Conservation (phyloP, 2,888 invertebrate genomes). For the Agrochola lota region DNA sequence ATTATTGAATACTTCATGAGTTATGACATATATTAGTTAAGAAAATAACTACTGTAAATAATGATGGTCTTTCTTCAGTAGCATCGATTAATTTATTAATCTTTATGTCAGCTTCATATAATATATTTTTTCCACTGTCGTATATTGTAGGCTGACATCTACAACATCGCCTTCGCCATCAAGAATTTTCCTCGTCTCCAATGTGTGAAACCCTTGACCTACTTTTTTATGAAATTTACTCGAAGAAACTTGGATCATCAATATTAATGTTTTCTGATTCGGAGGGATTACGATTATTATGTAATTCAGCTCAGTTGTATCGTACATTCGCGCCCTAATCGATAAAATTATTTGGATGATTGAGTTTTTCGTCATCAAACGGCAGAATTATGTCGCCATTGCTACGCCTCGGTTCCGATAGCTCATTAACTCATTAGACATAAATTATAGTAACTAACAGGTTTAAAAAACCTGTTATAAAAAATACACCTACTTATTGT, state of each 20-base stretch:
- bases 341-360: conserved; percentile 10
- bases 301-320: conserved; percentile 13
- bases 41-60: background rate
- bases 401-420: background rate
- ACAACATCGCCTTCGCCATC: conserved; percentile 29
- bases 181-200: conserved; percentile 55
- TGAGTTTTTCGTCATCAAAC: conserved; percentile 1
- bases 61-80: conserved; percentile 1
- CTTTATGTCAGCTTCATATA: background rate
- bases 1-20: background rate
- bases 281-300: conserved; percentile 24
- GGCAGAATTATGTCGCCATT: conserved; percentile 20
- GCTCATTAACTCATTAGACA: conserved; percentile 14
- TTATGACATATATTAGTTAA: background rate
- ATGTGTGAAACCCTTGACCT: conserved; percentile 59
- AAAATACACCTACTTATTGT: conserved; percentile 22
- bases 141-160: conserved; percentile 36
- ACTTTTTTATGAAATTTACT: conserved; percentile 43
- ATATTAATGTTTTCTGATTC: conserved; percentile 26
- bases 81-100: conserved; percentile 4
- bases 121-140: conserved; percentile 20
- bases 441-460: conserved; percentile 30
- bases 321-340: conserved; percentile 4
- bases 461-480: conserved; percentile 36
- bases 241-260: conserved; percentile 24